Evolutionary conservation across 1,140 invertebrate species (phyloP).

Genomic region (Bombus pyrosoma): DNA sequence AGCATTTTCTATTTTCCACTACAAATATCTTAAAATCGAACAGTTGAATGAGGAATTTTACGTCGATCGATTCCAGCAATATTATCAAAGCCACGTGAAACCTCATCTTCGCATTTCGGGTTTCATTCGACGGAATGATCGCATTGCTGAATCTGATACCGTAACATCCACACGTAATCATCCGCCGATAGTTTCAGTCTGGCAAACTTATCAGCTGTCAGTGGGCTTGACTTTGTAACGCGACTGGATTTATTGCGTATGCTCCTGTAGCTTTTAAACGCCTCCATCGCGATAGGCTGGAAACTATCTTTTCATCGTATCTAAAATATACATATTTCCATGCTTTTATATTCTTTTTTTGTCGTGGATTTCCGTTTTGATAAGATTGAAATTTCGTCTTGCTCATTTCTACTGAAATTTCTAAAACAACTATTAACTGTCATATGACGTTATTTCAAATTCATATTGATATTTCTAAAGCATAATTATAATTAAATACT

Average conservation of each 20-base stretch:
- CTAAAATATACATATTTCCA: not conserved
- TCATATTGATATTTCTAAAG: too few relatives aligned
- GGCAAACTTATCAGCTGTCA: slow-evolving; percentile 50
- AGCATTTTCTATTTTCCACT: not conserved
- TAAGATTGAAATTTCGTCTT: too few relatives aligned
- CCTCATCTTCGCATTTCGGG: not conserved
- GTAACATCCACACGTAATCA: slow-evolving; percentile 22
- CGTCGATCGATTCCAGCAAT: not conserved
- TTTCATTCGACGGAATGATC: slow-evolving; percentile 21
- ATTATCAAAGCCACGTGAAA: not conserved
- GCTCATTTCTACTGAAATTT: too few relatives aligned
- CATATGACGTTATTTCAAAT: too few relatives aligned
- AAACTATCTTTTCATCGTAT: not conserved
- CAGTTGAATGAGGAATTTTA: not conserved
- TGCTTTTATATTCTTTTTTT: not conserved
- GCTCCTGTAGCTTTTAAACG: not conserved
- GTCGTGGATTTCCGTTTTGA: not conserved
- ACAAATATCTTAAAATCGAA: not conserved
- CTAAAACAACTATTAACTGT: too few relatives aligned
- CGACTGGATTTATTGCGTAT: not conserved
- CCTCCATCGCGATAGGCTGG: too few relatives aligned
- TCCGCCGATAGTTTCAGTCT: slow-evolving; percentile 42
- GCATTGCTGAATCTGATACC: slow-evolving; percentile 31
- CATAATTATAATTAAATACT: too few relatives aligned
- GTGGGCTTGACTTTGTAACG: slow-evolving; percentile 25